Evolutionary conservation across 2,888 invertebrate genomes (phyloP).

Genomic region (Ormia ochracea): DNA sequence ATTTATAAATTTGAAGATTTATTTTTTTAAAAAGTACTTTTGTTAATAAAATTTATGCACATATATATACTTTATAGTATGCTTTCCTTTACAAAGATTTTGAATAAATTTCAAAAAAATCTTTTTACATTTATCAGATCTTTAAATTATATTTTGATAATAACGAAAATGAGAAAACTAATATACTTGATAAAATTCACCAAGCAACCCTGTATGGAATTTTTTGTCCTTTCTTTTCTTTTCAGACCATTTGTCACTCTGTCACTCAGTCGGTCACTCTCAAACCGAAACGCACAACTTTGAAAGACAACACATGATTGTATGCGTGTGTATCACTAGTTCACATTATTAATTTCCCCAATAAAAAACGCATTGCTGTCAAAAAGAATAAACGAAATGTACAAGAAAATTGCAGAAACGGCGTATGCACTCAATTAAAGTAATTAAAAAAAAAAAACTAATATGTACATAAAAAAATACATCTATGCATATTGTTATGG

Average conservation of each 20-base stretch:
- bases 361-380: slow-evolving; percentile 44
- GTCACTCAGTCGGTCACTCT: slow-evolving; percentile 2
- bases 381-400: slow-evolving; percentile 29
- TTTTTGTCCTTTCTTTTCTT: slow-evolving; percentile 45
- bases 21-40: too few relatives aligned
- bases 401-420: slow-evolving; percentile 27
- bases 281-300: neutral
- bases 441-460: slow-evolving; percentile 43
- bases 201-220: slow-evolving; percentile 42
- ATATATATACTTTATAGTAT: too few relatives aligned
- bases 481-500: neutral
- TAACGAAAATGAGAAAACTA: neutral
- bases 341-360: slow-evolving; percentile 16
- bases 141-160: neutral
- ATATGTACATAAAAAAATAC: neutral
- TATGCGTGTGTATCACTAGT: neutral
- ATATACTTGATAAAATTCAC: too few relatives aligned
- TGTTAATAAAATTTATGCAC: too few relatives aligned
- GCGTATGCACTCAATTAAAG: slow-evolving; percentile 22
- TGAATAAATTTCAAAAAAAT: too few relatives aligned
- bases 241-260: neutral
- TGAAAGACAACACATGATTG: slow-evolving; percentile 5
- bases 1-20: too few relatives aligned
- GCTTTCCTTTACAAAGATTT: too few relatives aligned
- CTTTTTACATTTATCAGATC: too few relatives aligned